Percentiles rank a stretch among this genome's conserved stretches.
Evolutionary conservation across 2,888 invertebrate genomes (phyloP).

Genomic region (Chorisops tibialis): DNA sequence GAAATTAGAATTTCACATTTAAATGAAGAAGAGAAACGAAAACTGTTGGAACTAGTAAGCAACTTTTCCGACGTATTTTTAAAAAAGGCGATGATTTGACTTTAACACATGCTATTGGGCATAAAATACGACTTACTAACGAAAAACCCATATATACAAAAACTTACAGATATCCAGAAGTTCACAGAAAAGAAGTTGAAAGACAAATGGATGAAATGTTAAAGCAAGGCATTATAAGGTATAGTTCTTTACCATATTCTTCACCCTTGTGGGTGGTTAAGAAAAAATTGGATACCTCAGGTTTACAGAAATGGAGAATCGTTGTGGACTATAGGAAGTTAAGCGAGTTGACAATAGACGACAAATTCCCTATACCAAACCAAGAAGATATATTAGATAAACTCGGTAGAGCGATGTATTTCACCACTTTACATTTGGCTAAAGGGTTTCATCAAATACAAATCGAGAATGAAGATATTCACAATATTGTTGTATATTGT

Average conservation of each 20-base stretch:
- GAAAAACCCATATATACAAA: constrained; percentile 5
- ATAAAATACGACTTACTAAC: constrained; percentile 5
- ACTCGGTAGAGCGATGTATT: constrained; percentile 22
- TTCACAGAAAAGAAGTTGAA: constrained; percentile 9
- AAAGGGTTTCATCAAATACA: too few relatives aligned
- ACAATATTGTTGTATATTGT: too few relatives aligned
- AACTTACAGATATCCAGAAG: constrained; percentile 5
- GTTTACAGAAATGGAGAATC: constrained; percentile 11
- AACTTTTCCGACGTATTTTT: background rate
- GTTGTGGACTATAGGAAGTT: constrained; percentile 6
- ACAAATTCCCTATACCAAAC: constrained; percentile 19
- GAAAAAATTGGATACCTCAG: background rate
- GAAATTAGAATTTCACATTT: constrained; percentile 4
- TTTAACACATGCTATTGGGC: constrained; percentile 1
- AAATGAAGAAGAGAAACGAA: background rate
- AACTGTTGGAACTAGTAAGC: background rate
- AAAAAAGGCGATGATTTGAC: constrained; percentile 8
- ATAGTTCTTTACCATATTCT: constrained; percentile 9
- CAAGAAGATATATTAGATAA: constrained; percentile 29
- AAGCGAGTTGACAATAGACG: constrained; percentile 9
- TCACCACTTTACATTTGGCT: background rate
- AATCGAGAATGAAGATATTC: too few relatives aligned
- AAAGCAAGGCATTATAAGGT: constrained; percentile 2
- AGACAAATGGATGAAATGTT: constrained; percentile 7
- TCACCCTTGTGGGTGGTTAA: constrained; percentile 12